Evolutionary conservation across 2,797 vertebrate genomes (phyloP).

Genomic region (Bradypodion ventrale): DNA sequence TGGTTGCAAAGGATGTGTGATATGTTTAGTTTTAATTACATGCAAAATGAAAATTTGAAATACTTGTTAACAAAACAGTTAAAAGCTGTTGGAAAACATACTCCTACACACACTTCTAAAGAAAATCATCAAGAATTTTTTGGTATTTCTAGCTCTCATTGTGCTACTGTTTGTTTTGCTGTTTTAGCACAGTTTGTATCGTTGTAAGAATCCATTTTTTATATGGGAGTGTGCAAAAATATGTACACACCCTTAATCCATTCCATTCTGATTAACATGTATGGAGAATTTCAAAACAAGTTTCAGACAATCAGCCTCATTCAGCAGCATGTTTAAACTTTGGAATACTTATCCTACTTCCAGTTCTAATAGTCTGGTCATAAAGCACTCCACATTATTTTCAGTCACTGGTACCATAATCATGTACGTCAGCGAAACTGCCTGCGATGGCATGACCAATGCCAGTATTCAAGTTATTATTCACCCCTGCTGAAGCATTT

Average conservation of each 20-base stretch:
- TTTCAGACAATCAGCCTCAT: constrained; percentile 6
- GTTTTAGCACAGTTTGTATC: not conserved
- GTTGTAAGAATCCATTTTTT: not conserved
- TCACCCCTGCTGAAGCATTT: not conserved
- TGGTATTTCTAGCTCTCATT: not conserved
- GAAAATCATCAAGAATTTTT: not conserved
- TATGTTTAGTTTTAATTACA: not conserved
- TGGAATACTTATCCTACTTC: not conserved
- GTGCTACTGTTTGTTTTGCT: not conserved
- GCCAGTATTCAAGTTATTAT: not conserved
- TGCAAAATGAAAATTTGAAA: not conserved
- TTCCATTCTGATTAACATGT: not conserved
- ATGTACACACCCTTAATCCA: not conserved
- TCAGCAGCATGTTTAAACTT: not conserved
- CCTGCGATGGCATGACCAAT: not conserved
- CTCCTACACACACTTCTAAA: not conserved
- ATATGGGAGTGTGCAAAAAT: not conserved
- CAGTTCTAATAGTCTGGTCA: too few relatives aligned
- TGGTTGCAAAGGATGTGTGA: not conserved
- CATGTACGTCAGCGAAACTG: not conserved
- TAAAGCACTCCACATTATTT: not conserved
- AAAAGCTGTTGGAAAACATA: not conserved
- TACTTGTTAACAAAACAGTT: not conserved
- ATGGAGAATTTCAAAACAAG: constrained; percentile 1
- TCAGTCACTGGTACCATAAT: not conserved